A percentile compares a stretch with the other conserved stretches of the same genome.
phyloP scores from a whole-genome alignment of 2,888 invertebrate genomes.

The Parochlus steinenii region DNA sequence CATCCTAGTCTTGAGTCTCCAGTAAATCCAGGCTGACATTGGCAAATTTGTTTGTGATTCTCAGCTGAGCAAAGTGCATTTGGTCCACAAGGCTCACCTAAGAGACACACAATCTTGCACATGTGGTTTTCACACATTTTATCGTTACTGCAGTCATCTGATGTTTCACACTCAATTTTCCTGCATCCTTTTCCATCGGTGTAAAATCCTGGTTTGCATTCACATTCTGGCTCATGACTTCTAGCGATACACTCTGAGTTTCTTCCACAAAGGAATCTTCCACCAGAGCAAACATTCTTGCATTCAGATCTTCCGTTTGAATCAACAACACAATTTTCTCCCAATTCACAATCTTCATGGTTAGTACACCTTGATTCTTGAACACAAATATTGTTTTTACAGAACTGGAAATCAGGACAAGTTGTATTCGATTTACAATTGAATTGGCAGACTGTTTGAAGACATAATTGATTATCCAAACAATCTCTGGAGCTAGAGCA shows the following conservation, averaged over 20 bases:
- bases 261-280: constrained; percentile 53
- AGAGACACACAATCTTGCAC: constrained; percentile 74
- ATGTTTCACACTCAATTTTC: constrained; percentile 55
- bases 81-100: constrained; percentile 66
- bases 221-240: constrained; percentile 57
- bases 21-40: constrained; percentile 76
- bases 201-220: constrained; percentile 61
- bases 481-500: constrained; percentile 73
- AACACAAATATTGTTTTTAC: constrained; percentile 67
- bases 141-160: constrained; percentile 61
- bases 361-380: constrained; percentile 61
- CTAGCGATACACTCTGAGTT: constrained; percentile 64
- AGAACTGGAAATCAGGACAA: constrained; percentile 73
- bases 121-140: constrained; percentile 67
- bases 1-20: constrained; percentile 62
- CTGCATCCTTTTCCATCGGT: constrained; percentile 69
- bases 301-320: constrained; percentile 62
- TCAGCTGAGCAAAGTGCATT: constrained; percentile 76
- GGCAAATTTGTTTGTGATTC: constrained; percentile 59
- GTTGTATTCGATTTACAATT: constrained; percentile 64
- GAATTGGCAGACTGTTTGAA: constrained; percentile 69
- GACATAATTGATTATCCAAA: constrained; percentile 68
- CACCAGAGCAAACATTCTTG: constrained; percentile 52
- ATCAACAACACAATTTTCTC: constrained; percentile 53
- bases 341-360: constrained; percentile 53